These are phyloP conservation scores for Netelia inedita DNA, from an alignment of 2,888 invertebrate genomes.

Conservation along the genomic window DNA sequence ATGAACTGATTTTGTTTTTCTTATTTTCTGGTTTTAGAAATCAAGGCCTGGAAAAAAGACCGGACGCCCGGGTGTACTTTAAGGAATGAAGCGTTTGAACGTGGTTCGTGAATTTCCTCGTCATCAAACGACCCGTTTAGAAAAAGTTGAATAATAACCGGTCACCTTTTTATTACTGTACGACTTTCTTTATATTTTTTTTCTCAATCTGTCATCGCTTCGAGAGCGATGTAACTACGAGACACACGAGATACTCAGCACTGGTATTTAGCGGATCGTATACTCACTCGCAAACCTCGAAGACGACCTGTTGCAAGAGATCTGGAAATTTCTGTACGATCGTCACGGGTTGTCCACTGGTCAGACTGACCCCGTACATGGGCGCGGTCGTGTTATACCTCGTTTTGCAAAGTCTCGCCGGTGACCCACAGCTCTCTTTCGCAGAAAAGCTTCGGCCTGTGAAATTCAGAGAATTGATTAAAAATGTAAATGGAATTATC, in stretches of 20 bases:
- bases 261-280: not conserved
- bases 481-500: not conserved
- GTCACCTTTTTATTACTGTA: constrained; percentile 17
- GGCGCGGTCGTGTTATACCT: constrained; percentile 97
- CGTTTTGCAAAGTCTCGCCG: constrained; percentile 93
- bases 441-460: constrained; percentile 84
- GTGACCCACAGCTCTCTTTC: constrained; percentile 88
- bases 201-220: not conserved
- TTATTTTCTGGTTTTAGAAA: not conserved
- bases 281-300: constrained; percentile 96
- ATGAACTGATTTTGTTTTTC: not conserved
- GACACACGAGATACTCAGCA: not conserved
- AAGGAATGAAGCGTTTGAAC: too few species aligned
- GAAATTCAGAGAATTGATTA: constrained; percentile 54
- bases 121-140: not conserved
- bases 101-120: too few species aligned
- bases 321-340: constrained; percentile 98
- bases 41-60: not conserved
- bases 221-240: not conserved
- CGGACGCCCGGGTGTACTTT: not conserved
- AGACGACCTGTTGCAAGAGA: constrained; percentile 95
- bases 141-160: not conserved
- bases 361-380: constrained; percentile 97
- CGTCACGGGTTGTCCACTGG: constrained; percentile 96
- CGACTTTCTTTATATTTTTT: constrained; percentile 18